Percentiles rank a stretch among this genome's conserved stretches.
phyloP scores from a whole-genome alignment of 2,888 invertebrate genomes.

The Perizoma affinitatum region DNA sequence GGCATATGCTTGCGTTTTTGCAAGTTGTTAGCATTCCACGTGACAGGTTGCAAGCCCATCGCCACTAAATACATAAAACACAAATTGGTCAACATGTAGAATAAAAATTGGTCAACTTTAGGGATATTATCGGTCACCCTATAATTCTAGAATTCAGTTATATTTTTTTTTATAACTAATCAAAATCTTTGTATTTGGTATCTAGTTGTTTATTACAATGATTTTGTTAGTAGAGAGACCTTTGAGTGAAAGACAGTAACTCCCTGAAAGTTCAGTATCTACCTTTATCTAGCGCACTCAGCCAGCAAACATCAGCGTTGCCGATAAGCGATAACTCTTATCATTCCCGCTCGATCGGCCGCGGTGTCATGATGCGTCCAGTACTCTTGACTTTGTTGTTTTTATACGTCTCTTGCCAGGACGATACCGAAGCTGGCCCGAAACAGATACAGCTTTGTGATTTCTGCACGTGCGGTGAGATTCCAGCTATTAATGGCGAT shows the following conservation, averaged over 20 bases:
- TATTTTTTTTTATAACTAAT: too few relatives aligned
- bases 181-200: too few relatives aligned
- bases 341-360: slow-evolving; percentile 70
- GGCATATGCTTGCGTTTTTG: too few relatives aligned
- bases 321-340: slow-evolving; percentile 72
- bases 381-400: slow-evolving; percentile 58
- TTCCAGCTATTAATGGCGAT: slow-evolving; percentile 68
- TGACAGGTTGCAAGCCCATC: too few relatives aligned
- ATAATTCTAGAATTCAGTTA: too few relatives aligned
- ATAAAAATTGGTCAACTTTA: too few relatives aligned
- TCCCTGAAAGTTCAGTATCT: slow-evolving; percentile 18
- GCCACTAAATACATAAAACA: too few relatives aligned
- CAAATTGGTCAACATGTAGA: too few relatives aligned
- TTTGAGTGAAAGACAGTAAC: slow-evolving; percentile 9
- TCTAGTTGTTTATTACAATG: neutral
- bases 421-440: slow-evolving; percentile 48
- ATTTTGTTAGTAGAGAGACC: neutral
- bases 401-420: slow-evolving; percentile 54
- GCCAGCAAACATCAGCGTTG: slow-evolving; percentile 57
- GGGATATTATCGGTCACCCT: too few relatives aligned
- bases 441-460: slow-evolving; percentile 67
- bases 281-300: slow-evolving; percentile 49
- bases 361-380: slow-evolving; percentile 66
- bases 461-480: slow-evolving; percentile 78
- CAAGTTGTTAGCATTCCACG: too few relatives aligned